Percentiles rank a stretch among this genome's conserved stretches.
phyloP scores from a whole-genome alignment of 2,113 vertebrate genomes.

The Myrmecophaga tridactyla region DNA sequence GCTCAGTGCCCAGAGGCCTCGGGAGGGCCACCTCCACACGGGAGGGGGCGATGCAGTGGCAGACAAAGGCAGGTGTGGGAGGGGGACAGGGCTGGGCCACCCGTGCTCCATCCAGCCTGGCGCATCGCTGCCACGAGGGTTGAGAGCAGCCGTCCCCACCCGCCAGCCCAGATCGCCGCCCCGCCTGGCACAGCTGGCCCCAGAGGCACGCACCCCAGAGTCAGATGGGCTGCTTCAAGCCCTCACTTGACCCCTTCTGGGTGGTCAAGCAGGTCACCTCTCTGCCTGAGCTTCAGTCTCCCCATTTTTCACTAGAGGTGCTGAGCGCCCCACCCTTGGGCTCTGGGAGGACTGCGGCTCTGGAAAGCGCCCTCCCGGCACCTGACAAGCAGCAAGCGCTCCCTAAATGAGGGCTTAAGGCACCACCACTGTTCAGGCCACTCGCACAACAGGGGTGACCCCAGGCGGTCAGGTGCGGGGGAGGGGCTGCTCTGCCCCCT shows the following conservation, averaged over 20 bases:
- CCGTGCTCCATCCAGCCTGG: background rate
- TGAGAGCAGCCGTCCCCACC: no score
- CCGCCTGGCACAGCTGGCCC: no score
- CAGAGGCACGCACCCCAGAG: no score
- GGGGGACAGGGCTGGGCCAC: background rate
- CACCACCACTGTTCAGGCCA: accelerated
- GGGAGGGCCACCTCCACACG: no score
- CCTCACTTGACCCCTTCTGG: background rate
- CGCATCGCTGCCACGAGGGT: accelerated
- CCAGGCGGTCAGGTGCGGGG: accelerated
- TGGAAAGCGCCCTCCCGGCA: no score
- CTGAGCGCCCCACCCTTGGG: background rate
- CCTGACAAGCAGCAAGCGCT: background rate
- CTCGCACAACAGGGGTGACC: accelerated
- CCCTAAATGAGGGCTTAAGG: accelerated
- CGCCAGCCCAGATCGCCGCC: accelerated
- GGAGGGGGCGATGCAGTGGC: background rate
- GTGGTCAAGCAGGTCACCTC: background rate
- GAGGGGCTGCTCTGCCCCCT: background rate
- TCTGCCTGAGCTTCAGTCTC: background rate
- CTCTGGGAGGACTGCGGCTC: no score
- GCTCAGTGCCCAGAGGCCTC: accelerated
- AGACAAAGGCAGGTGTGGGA: background rate
- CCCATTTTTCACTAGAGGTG: background rate
- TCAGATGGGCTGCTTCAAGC: background rate